phyloP scores from a whole-genome alignment of 2,888 invertebrate genomes.

The Drosophila basisetae region DNA sequence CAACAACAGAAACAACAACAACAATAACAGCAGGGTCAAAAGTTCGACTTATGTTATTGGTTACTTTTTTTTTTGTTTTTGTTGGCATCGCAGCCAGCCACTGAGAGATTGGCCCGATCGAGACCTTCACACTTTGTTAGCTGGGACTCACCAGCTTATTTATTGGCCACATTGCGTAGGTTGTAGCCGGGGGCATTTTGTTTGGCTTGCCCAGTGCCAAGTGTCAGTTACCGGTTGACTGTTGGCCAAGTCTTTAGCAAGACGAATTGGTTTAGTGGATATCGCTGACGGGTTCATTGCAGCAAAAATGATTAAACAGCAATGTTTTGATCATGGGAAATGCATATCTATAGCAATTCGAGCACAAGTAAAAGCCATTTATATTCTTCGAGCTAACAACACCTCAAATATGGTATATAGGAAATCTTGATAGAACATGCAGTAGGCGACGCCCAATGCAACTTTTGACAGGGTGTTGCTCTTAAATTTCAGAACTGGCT shows the following conservation, averaged over 20 bases:
- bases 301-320: conserved; percentile 15
- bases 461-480: conserved; percentile 4
- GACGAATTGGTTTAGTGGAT: conserved; percentile 52
- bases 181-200: conserved; percentile 69
- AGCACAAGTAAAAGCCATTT: conserved; percentile 12
- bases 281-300: conserved; percentile 37
- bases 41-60: conserved; percentile 65
- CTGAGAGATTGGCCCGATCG: conserved; percentile 43
- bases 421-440: conserved; percentile 2
- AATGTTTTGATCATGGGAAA: conserved; percentile 33
- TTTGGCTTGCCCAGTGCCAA: conserved; percentile 46
- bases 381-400: not conserved
- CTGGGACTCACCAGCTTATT: conserved; percentile 47
- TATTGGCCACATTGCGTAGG: conserved; percentile 76
- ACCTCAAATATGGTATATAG: not conserved
- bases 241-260: conserved; percentile 33
- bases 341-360: conserved; percentile 12
- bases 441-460: conserved; percentile 7
- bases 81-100: conserved; percentile 23
- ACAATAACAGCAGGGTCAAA: conserved; percentile 59
- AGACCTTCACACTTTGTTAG: conserved; percentile 74
- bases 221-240: conserved; percentile 11
- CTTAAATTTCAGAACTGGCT: conserved; percentile 1
- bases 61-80: conserved; percentile 22
- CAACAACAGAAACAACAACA: conserved; percentile 31